Conservation (phyloP, 2,113 vertebrate species). For the Mystacornis crossleyi region DNA sequence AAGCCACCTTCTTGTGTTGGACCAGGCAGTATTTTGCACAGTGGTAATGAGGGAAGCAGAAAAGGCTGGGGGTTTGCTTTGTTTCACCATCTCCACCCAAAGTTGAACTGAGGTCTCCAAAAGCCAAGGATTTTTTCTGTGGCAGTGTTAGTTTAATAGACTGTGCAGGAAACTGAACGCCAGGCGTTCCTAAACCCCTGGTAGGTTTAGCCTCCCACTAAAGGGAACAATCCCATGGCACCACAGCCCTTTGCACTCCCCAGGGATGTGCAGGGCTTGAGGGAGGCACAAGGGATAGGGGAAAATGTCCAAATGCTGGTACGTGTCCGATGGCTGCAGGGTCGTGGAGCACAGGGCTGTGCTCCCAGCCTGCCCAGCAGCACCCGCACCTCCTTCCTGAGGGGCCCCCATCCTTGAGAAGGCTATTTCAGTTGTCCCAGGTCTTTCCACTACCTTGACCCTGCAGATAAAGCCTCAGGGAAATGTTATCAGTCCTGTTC, state of each 20-base stretch:
- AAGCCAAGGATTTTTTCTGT: neutral
- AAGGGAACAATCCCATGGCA: neutral
- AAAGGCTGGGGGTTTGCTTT: neutral
- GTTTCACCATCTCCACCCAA: neutral
- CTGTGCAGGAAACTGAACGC: neutral
- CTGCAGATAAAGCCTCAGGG: neutral
- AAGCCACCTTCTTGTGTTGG: neutral
- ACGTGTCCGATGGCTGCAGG: rapidly evolving
- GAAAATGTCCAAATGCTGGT: neutral
- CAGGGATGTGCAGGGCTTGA: neutral
- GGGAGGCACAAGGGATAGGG: neutral
- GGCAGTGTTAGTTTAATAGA: neutral
- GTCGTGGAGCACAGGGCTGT: neutral
- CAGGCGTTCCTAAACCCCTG: neutral
- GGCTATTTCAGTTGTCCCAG: neutral
- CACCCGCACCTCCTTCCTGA: neutral
- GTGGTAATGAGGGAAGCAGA: neutral
- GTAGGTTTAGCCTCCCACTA: neutral
- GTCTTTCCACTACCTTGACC: neutral
- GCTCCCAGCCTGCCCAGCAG: neutral
- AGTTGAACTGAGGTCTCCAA: conserved; percentile 8
- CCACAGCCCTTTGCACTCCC: neutral
- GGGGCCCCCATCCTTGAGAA: neutral
- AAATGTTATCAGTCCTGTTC: neutral
- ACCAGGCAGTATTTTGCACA: neutral